These are phyloP conservation scores for Ditula angustiorana DNA, from an alignment of 2,888 invertebrate genomes.

Conservation along the genomic window DNA sequence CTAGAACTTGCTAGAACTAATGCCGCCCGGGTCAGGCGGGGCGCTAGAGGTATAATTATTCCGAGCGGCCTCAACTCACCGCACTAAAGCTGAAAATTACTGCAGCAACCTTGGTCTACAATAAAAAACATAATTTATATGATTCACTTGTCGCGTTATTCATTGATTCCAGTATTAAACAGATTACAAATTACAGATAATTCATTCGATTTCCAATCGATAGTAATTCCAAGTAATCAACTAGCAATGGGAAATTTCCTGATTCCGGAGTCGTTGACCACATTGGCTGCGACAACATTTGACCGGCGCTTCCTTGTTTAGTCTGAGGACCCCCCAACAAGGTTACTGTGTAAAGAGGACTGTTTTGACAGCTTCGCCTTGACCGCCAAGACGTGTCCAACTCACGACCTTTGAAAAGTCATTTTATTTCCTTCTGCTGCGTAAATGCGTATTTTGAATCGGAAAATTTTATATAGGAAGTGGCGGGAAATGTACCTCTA, in stretches of 20 bases:
- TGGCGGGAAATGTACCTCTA: slow-evolving; percentile 12
- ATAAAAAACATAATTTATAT: neutral
- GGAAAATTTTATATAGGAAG: slow-evolving; percentile 24
- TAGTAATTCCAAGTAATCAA: slow-evolving; percentile 8
- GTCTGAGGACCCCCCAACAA: slow-evolving; percentile 37
- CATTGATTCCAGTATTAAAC: neutral
- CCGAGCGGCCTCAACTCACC: slow-evolving; percentile 23
- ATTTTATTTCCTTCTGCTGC: slow-evolving; percentile 43
- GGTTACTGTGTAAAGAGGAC: slow-evolving; percentile 42
- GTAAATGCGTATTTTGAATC: slow-evolving; percentile 9
- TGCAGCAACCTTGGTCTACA: slow-evolving; percentile 33
- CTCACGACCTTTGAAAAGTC: slow-evolving; percentile 63
- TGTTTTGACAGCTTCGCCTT: slow-evolving; percentile 65
- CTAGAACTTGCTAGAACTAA: slow-evolving; percentile 11
- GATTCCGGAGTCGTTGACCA: slow-evolving; percentile 62
- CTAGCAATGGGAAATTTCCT: slow-evolving; percentile 48
- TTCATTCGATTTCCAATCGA: slow-evolving; percentile 11
- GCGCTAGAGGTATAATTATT: slow-evolving; percentile 29
- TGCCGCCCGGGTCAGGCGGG: slow-evolving; percentile 14
- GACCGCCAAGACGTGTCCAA: slow-evolving; percentile 60
- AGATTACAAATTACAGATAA: slow-evolving; percentile 27
- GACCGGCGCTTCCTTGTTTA: slow-evolving; percentile 51
- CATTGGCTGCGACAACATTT: slow-evolving; percentile 47
- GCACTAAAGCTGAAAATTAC: slow-evolving; percentile 31
- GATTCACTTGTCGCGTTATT: slow-evolving; percentile 2